Evolutionary conservation across 2,797 vertebrate genomes (phyloP), one percentile per base, ranked within the genome.

Genomic region (Cyprinodon diabolis): DNA sequence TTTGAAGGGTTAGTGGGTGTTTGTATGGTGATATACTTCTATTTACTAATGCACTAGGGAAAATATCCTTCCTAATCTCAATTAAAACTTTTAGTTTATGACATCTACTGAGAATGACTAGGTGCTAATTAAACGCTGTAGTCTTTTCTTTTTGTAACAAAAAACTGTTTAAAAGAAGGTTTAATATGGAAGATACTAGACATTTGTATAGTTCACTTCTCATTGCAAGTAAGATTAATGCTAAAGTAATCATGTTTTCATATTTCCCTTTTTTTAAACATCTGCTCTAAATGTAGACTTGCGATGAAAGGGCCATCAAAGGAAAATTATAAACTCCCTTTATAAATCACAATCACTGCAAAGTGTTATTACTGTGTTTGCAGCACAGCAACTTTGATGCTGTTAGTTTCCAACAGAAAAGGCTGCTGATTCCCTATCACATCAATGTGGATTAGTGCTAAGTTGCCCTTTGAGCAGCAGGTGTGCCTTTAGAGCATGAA

Each of bases 361-460:
- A 52, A 73, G 47, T 72, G 35, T 13, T n/a, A 54, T 74, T 60
- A 57, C 1, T 1, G 65, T 56, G 70, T 75, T 80, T 75, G 66
- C 62, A 43, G 77, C 65, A 55, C 70, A 40, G 23, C 71, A 35
- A 65, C 76, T 81, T 85, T 86, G 81, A 88, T 87, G 78, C 72
- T 67, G 80, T 79, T 73, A 69, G 68, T 79, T 70, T 85, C 69
- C 23, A 76, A 48, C 74, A 37, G 68, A 35, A 76, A 71, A 77
- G 72, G 67, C 74, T 89, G 78, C 72, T 83, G 71, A 68, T 81
- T 78, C 71, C 77, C 62, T 72, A 77, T 58, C 72, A 85, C 79
- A 90, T 91, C 89, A 91, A 88, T 90, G 90, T 71, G 68, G 57
- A 83, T 87, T 84, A 76, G 63, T 75, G 80, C 66, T 67, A 62